phyloP scores from a whole-genome alignment of 2,888 invertebrate genomes.

The Nemotelus pantherinus region DNA sequence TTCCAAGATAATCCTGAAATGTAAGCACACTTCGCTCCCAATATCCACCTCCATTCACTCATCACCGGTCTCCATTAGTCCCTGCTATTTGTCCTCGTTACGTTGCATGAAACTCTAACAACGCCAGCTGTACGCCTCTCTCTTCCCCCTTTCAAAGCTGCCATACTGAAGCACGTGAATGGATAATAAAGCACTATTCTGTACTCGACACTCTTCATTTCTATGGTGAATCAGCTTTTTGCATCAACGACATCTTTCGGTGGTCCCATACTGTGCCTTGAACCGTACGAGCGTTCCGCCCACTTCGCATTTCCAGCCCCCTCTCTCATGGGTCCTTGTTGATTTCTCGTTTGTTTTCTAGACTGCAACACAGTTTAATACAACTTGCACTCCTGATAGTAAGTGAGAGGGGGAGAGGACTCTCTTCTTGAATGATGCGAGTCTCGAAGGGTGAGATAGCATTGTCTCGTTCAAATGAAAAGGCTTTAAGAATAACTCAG shows the following conservation, averaged over 20 bases:
- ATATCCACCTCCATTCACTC: not conserved
- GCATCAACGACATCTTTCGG: conserved; percentile 8
- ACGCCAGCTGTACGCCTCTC: not conserved
- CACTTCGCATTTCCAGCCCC: too few species aligned
- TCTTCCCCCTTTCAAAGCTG: not conserved
- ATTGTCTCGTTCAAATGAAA: conserved; percentile 7
- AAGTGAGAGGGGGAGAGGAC: too few species aligned
- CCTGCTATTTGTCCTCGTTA: not conserved
- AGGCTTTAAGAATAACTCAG: conserved; percentile 21
- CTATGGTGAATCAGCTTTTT: conserved; percentile 38
- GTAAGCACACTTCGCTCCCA: not conserved
- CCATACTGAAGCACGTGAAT: conserved; percentile 30
- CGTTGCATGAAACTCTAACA: not conserved
- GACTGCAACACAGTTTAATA: too few species aligned
- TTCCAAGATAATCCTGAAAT: conserved; percentile 35
- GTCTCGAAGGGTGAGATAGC: too few species aligned
- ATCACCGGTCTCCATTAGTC: too few species aligned
- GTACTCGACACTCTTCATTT: not conserved
- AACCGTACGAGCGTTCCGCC: too few species aligned
- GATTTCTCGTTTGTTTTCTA: too few species aligned
- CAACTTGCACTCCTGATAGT: too few species aligned
- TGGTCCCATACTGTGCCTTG: not conserved
- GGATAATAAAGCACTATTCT: conserved; percentile 10
- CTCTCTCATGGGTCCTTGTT: too few species aligned
- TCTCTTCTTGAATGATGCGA: too few species aligned